These are phyloP conservation scores for Rynchops niger DNA, from an alignment of 2,113 vertebrate species.

Conservation along the genomic window DNA sequence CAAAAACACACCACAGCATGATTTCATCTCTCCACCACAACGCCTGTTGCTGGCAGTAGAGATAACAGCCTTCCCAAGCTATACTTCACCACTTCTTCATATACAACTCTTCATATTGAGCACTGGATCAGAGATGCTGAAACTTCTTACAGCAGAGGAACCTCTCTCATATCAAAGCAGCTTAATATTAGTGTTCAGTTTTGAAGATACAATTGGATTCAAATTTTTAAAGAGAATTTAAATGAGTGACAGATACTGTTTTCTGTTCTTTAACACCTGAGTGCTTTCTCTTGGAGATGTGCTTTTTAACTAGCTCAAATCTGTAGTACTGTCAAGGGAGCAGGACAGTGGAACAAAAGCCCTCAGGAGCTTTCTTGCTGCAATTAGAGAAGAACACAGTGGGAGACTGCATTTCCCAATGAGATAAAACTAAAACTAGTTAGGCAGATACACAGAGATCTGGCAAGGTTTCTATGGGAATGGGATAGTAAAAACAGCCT, in stretches of 20 bases:
- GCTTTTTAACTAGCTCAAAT: not conserved
- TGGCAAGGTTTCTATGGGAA: not conserved
- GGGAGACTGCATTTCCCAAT: constrained; percentile 30
- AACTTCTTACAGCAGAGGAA: not conserved
- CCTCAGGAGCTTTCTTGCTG: not conserved
- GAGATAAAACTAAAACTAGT: constrained; percentile 37
- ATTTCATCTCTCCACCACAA: not conserved
- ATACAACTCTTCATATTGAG: not conserved
- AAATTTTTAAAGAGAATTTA: not conserved
- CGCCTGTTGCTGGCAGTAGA: not conserved
- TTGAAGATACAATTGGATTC: not conserved
- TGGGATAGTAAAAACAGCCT: not conserved
- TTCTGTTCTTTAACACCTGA: not conserved
- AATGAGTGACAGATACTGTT: not conserved
- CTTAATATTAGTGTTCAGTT: not conserved
- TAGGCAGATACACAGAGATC: not conserved
- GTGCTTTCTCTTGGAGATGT: not conserved
- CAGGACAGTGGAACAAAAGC: constrained; percentile 2
- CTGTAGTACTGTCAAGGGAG: not conserved
- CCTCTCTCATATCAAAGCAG: not conserved
- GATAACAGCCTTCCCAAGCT: not conserved
- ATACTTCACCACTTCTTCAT: not conserved
- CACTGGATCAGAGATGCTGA: not conserved
- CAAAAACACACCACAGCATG: not conserved
- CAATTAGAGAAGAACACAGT: constrained; percentile 9